Base-by-base conservation (phyloP, 2,888 invertebrate genomes). In the Yponomeuta sedellus region DNA sequence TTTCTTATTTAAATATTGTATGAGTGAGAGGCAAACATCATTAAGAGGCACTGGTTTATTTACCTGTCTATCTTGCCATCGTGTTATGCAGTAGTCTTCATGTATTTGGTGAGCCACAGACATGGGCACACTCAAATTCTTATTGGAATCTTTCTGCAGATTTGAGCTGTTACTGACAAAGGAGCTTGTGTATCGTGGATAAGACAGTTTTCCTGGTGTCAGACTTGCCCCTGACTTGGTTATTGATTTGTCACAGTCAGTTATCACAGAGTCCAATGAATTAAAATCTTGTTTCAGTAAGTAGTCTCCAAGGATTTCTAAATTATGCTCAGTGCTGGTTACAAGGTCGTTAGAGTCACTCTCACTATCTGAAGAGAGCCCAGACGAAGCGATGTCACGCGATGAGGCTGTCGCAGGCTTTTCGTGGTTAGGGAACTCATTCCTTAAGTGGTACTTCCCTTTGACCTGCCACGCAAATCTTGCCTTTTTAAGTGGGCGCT, bases 11-110 rank as follows among this genome's bases (percentile, higher is more conserved):
- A 34, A 34, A 34, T 34, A 34, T 34, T 34, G 34, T 10, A 34
- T 34, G 34, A 34, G 34, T 34, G 6, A 34, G 34, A 34, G 34
- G 8, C 34, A 34, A 34, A 34, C 34, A 34, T 8, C 8, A 34
- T n/a, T n/a, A n/a, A 5, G 6, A 34, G 34, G 34, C 34, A 34
- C 34, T 34, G 34, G 6, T 34, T 62, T 3, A 40, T 16, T 72
- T 77, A 93, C 90, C 87, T 95, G 95, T 80, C 92, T 91, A 1
- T 92, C 92, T 78, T 95, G 95, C 95, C 95, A 95, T 74, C 82
- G 74, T 56, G 83, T 82, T 75, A 92, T 87, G 66, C 86, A 87
- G 62, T 83, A 83, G 66, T 91, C 89, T 74, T 90, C 90, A 8
- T 75, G 75, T n/a, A 79, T 70, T 10, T 75, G 34, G 28, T 65